A percentile compares a stretch with the other conserved stretches of the same genome.
phyloP scores from a whole-genome alignment of 2,797 vertebrate genomes.

The Gymnopithys bicolor region DNA sequence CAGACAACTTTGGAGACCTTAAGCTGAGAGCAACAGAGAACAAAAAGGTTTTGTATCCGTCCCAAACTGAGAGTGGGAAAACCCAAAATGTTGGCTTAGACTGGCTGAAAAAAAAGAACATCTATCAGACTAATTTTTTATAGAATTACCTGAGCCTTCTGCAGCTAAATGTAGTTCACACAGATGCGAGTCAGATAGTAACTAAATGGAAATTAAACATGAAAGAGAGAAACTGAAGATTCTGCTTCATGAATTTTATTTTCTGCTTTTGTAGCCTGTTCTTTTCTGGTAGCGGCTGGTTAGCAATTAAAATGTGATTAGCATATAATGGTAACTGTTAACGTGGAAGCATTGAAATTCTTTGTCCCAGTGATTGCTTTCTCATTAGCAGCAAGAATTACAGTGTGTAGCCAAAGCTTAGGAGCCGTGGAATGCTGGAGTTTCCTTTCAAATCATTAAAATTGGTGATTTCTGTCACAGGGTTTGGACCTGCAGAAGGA shows the following conservation, averaged over 20 bases:
- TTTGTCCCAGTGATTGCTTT: slow-evolving; percentile 41
- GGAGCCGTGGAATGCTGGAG: neutral
- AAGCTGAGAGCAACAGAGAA: neutral
- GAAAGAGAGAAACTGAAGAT: neutral
- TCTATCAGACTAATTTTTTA: neutral
- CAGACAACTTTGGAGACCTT: neutral
- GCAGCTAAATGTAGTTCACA: neutral
- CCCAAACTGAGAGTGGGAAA: neutral
- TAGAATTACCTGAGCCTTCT: neutral
- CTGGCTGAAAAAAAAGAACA: neutral
- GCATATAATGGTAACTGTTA: slow-evolving; percentile 39
- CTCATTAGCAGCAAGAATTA: slow-evolving; percentile 34
- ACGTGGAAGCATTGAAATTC: slow-evolving; percentile 21
- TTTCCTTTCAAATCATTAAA: neutral
- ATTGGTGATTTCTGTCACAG: neutral
- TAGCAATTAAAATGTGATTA: slow-evolving; percentile 63
- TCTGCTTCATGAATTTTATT: slow-evolving; percentile 44
- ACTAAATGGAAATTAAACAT: neutral
- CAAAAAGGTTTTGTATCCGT: neutral
- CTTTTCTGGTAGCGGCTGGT: slow-evolving; percentile 2
- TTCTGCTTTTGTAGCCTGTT: slow-evolving; percentile 36
- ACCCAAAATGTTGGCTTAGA: neutral
- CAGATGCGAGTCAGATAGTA: neutral
- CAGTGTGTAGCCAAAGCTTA: neutral
- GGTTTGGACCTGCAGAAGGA: neutral